Base-by-base conservation (phyloP, 2,888 invertebrate genomes). In the Molanna angustata region DNA sequence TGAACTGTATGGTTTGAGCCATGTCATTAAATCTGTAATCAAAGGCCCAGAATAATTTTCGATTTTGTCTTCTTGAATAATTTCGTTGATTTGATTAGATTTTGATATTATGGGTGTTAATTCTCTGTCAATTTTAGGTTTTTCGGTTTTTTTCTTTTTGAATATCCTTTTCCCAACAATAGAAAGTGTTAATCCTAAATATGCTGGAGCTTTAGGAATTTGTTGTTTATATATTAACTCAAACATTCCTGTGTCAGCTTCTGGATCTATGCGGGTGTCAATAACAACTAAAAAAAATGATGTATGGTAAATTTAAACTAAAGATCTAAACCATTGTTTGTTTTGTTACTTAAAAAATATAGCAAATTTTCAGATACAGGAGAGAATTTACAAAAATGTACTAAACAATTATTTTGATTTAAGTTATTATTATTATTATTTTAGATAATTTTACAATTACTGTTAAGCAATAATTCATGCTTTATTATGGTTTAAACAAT, bases 191-290 rank as follows among this genome's bases (percentile, higher is more conserved):
- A 85, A 76, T 0, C 90, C 90, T 58, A 90, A 79, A 66, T 90
- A 91, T 0, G 90, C 89, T 9, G 90, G 90, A 0, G 86, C 85
- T 62, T 85, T 85, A 0, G 90, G 88, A 59, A 88, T 78, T 45
- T 80, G 72, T 69, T 93, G 93, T 53, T 82, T 85, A 67, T 90
- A 92, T 4, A 85, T 84, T 60, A 89, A 66, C 65, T 91, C 90
- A 64, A 92, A 93, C 56, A 83, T 79, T 14, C 92, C 93, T 2
- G 90, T 89, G 59, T 88, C 85, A 0, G 90, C 86, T 45, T 83
- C 86, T 17, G 83, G 79, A 66, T 88, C 85, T 49, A 74, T 72
- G 44, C 84, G 80, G 50, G 84, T 80, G 67, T 93, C 92, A 7
- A 92, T 73, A 3, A 90, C 85, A 63, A 93, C 92, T 92, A 69